Conservation (phyloP, 2,113 vertebrate species). For the Cygnus atratus region DNA sequence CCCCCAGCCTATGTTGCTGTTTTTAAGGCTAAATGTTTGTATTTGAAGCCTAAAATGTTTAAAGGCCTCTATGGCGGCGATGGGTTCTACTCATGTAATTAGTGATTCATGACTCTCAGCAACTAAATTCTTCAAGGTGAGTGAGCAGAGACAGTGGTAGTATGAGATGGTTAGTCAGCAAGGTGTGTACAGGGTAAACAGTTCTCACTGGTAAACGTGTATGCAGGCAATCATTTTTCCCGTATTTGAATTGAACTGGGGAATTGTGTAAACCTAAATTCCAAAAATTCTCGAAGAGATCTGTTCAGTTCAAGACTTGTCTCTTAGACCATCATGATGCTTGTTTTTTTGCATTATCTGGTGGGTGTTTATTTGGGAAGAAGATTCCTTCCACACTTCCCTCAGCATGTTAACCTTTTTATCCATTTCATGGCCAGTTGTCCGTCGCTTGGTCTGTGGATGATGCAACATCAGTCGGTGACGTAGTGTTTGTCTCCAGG, state of each 20-base stretch:
- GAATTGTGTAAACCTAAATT: background rate
- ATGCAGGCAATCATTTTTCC: background rate
- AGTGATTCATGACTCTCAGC: constrained; percentile 11
- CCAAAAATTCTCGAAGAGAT: background rate
- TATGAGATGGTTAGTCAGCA: constrained; percentile 45
- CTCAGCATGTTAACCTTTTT: background rate
- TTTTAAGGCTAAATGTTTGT: background rate
- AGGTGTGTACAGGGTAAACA: constrained; percentile 33
- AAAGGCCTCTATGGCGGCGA: background rate
- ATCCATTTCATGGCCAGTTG: background rate
- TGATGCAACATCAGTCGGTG: background rate
- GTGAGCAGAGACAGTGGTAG: background rate
- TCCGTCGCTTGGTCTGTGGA: background rate
- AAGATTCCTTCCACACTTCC: background rate
- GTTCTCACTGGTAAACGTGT: background rate
- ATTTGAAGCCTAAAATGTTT: background rate
- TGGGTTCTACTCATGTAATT: constrained; percentile 21
- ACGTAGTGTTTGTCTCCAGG: background rate
- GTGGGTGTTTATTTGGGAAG: background rate
- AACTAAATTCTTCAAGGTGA: background rate
- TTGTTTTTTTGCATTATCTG: background rate
- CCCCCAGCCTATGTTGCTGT: background rate
- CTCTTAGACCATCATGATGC: background rate
- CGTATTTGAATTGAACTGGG: background rate
- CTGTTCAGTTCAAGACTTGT: background rate